Percentiles rank a stretch among this genome's conserved stretches.
phyloP scores from a whole-genome alignment of 2,888 invertebrate species.

The Thecocarcelia acutangulata region DNA sequence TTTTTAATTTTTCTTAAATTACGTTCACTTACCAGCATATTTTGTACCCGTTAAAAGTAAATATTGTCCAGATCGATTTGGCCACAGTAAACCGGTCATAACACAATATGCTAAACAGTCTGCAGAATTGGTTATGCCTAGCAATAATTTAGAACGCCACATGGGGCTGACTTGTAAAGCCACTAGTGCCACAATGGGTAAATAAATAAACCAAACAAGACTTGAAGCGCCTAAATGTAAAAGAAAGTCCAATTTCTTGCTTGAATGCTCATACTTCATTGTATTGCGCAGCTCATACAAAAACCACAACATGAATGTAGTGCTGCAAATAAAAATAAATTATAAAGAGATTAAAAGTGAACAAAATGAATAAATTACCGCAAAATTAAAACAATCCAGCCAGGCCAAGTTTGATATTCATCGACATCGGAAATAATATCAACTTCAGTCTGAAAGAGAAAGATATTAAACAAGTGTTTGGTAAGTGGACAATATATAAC shows the following conservation, averaged over 20 bases:
- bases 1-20: background rate
- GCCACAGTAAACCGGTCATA: slow-evolving; percentile 98
- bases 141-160: slow-evolving; percentile 96
- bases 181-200: slow-evolving; percentile 96
- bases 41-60: slow-evolving; percentile 89
- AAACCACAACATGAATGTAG: slow-evolving; percentile 93
- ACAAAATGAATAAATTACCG: slow-evolving; percentile 76
- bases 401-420: slow-evolving; percentile 99
- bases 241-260: slow-evolving; percentile 93
- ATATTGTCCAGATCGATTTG: slow-evolving; percentile 95
- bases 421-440: slow-evolving; percentile 98
- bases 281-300: slow-evolving; percentile 88
- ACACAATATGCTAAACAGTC: slow-evolving; percentile 97
- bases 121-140: slow-evolving; percentile 97
- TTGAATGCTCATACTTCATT: slow-evolving; percentile 90
- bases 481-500: slow-evolving; percentile 73
- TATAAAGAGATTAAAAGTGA: background rate
- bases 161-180: slow-evolving; percentile 95
- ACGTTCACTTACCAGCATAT: slow-evolving; percentile 82
- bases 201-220: slow-evolving; percentile 98
- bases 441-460: slow-evolving; percentile 90
- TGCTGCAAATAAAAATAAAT: slow-evolving; percentile 80
- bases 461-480: background rate
- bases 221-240: slow-evolving; percentile 98
- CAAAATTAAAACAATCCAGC: slow-evolving; percentile 94